These are phyloP conservation scores for Pammene aurita DNA, from an alignment of 2,888 invertebrate species.

Conservation along the genomic window DNA sequence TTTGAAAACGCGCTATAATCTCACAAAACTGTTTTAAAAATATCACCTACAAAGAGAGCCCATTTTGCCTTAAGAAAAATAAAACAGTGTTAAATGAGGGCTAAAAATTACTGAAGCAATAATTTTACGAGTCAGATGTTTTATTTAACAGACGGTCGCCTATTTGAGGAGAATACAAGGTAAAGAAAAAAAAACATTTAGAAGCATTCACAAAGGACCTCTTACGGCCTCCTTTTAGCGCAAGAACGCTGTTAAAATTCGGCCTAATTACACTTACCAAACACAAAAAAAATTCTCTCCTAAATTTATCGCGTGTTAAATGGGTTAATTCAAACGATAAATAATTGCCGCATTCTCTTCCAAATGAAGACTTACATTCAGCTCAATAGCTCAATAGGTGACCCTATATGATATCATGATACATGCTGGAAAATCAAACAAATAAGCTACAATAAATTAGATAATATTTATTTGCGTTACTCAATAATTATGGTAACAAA, in stretches of 20 bases:
- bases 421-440: too few relatives aligned
- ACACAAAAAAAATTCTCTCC: constrained; percentile 52
- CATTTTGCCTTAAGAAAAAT: constrained; percentile 48
- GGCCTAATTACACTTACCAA: constrained; percentile 58
- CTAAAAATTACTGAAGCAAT: constrained; percentile 70
- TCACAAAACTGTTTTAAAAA: constrained; percentile 22
- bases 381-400: too few relatives aligned
- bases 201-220: constrained; percentile 65
- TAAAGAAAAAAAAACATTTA: constrained; percentile 70
- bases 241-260: constrained; percentile 58
- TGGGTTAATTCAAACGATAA: too few relatives aligned
- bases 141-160: constrained; percentile 63
- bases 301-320: too few relatives aligned
- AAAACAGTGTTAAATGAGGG: constrained; percentile 65
- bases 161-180: constrained; percentile 59
- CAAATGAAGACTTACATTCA: too few relatives aligned
- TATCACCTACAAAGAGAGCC: constrained; percentile 8
- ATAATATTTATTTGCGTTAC: too few relatives aligned
- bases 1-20: too few relatives aligned
- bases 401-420: too few relatives aligned
- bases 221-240: constrained; percentile 66
- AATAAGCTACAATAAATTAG: too few relatives aligned
- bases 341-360: too few relatives aligned
- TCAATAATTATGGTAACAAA: too few relatives aligned
- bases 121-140: constrained; percentile 73